A percentile compares a stretch with the other conserved stretches of the same genome.
phyloP scores from a whole-genome alignment of 2,888 invertebrate genomes.

The Acanthosepion pharaonis region DNA sequence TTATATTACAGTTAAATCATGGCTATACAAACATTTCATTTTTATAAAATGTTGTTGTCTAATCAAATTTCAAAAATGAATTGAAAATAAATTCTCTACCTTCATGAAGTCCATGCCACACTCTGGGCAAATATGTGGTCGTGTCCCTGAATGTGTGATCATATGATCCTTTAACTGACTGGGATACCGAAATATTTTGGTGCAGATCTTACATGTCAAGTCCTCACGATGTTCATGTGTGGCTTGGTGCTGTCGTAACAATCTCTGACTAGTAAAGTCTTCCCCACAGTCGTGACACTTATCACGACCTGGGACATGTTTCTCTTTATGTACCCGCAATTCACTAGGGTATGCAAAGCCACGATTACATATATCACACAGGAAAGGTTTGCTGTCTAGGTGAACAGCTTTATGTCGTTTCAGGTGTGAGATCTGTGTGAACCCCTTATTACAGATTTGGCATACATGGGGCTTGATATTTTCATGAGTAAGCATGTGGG shows the following conservation, averaged over 20 bases:
- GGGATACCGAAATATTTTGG: conserved; percentile 71
- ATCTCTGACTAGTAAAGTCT: conserved; percentile 61
- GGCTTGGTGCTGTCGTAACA: conserved; percentile 63
- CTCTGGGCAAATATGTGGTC: conserved; percentile 73
- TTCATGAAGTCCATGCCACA: conserved; percentile 76
- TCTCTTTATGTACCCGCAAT: conserved; percentile 69
- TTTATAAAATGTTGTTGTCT: neutral
- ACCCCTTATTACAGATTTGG: conserved; percentile 70
- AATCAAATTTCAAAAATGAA: neutral
- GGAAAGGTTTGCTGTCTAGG: conserved; percentile 66
- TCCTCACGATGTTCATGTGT: conserved; percentile 63
- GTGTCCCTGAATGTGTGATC: conserved; percentile 71
- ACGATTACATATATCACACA: conserved; percentile 69
- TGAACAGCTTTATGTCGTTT: conserved; percentile 73
- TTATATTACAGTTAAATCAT: too few species aligned
- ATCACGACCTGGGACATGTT: conserved; percentile 58
- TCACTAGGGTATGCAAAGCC: conserved; percentile 72
- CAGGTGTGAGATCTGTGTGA: conserved; percentile 73
- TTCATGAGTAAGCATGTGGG: conserved; percentile 74
- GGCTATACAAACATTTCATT: too few species aligned
- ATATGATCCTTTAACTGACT: conserved; percentile 74
- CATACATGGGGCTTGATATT: conserved; percentile 72
- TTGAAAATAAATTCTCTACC: conserved; percentile 55
- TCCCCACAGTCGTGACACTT: conserved; percentile 65
- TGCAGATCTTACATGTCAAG: conserved; percentile 60